Percentiles rank a stretch among this genome's conserved stretches.
Conservation (phyloP, 1,140 invertebrate species). For the Lithobius niger region DNA sequence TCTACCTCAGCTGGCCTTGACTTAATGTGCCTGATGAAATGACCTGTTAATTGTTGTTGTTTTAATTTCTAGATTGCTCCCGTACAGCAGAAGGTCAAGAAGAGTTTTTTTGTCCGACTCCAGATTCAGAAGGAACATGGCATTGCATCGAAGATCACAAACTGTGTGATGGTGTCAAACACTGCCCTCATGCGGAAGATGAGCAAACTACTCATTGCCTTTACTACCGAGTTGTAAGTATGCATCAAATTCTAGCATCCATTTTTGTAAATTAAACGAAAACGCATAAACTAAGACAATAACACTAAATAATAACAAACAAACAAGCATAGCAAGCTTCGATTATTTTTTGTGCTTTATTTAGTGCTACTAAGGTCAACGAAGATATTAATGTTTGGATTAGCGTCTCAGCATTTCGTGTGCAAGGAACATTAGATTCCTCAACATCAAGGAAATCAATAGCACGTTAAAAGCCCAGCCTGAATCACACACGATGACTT, state of each 20-base stretch:
- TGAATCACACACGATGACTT: too few species aligned
- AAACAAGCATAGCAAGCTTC: not conserved
- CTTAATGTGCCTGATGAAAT: too few species aligned
- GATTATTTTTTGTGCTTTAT: slow-evolving; percentile 3
- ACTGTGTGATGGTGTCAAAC: slow-evolving; percentile 28
- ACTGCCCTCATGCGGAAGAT: slow-evolving; percentile 32
- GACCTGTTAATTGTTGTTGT: too few species aligned
- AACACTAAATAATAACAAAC: not conserved
- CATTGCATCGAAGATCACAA: slow-evolving; percentile 28
- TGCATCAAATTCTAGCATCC: not conserved
- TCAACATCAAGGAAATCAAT: too few species aligned
- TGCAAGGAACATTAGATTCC: too few species aligned
- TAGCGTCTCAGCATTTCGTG: too few species aligned
- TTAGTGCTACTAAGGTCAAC: slow-evolving; percentile 15
- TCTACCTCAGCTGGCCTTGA: too few species aligned
- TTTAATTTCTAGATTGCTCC: slow-evolving; percentile 20
- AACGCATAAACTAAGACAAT: not conserved
- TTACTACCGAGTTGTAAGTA: slow-evolving; percentile 27
- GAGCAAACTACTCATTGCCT: slow-evolving; percentile 28
- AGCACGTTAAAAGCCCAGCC: too few species aligned
- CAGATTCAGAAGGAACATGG: slow-evolving; percentile 11
- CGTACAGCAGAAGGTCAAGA: slow-evolving; percentile 13
- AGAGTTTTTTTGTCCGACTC: slow-evolving; percentile 20
- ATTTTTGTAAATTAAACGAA: not conserved
- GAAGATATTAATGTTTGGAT: not conserved